A percentile compares a stretch with the other conserved stretches of the same genome.
Conservation (phyloP, 1,140 invertebrate species). For the Bombyx mandarina region DNA sequence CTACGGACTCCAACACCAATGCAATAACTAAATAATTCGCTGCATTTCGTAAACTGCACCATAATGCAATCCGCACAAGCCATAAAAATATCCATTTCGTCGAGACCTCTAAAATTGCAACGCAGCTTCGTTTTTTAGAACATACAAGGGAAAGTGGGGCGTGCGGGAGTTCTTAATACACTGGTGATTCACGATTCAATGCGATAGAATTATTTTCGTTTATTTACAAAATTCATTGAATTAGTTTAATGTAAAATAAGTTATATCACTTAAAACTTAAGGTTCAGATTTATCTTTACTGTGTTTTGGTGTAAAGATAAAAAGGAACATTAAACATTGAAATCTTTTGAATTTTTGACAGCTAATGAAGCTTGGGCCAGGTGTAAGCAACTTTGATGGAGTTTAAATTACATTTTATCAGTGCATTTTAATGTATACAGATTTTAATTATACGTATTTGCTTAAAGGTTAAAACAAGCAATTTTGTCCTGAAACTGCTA, state of each 20-base stretch:
- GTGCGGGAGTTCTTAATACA: slow-evolving; percentile 6
- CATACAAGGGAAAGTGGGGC: background rate
- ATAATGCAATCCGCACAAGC: too few relatives aligned
- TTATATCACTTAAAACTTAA: background rate
- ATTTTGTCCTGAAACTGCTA: too few relatives aligned
- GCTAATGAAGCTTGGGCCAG: slow-evolving; percentile 23
- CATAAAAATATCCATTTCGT: slow-evolving; percentile 2
- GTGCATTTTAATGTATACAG: background rate
- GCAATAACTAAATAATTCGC: too few relatives aligned
- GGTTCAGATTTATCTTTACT: background rate
- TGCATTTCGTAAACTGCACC: too few relatives aligned
- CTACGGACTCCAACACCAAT: too few relatives aligned
- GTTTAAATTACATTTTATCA: slow-evolving; percentile 10
- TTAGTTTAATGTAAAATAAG: background rate
- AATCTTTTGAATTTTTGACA: slow-evolving; percentile 19
- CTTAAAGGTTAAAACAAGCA: too few relatives aligned
- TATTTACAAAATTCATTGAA: background rate
- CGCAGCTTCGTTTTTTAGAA: slow-evolving; percentile 2
- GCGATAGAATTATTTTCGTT: slow-evolving; percentile 3
- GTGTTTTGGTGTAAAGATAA: too few relatives aligned
- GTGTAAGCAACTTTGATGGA: slow-evolving; percentile 15
- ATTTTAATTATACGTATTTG: background rate
- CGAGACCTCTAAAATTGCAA: slow-evolving; percentile 7
- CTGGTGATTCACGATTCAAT: background rate
- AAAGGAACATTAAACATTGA: too few relatives aligned